phyloP scores from a whole-genome alignment of 64 coral and sea anemone species.

The Porites lutea region DNA sequence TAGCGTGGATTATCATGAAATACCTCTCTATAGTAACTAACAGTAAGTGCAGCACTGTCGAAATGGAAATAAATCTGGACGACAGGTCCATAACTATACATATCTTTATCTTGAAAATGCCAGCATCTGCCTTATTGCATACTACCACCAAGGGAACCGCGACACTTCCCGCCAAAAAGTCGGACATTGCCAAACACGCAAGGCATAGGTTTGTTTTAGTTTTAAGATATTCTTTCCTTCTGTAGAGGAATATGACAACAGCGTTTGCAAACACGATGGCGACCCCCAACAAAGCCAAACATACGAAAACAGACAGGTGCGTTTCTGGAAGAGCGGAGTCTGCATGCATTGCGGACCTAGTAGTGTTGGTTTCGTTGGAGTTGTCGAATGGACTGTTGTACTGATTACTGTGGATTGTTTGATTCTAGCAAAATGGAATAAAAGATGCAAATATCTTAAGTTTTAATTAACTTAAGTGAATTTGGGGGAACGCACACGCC shows the following conservation, averaged over 20 bases:
- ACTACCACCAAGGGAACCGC: slow-evolving; percentile 70
- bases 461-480: neutral
- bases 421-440: neutral
- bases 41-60: slow-evolving; percentile 78
- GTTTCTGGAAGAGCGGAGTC: neutral
- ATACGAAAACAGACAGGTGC: slow-evolving; percentile 20
- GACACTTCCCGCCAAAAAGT: slow-evolving; percentile 71
- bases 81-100: slow-evolving; percentile 69
- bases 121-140: slow-evolving; percentile 2
- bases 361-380: neutral
- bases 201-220: slow-evolving; percentile 82
- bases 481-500: too few species aligned
- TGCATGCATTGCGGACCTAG: neutral
- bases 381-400: neutral
- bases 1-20: slow-evolving; percentile 70
- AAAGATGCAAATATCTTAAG: neutral
- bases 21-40: slow-evolving; percentile 82
- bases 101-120: neutral
- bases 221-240: slow-evolving; percentile 59
- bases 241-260: slow-evolving; percentile 65
- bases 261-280: slow-evolving; percentile 60
- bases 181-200: slow-evolving; percentile 72
- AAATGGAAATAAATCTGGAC: slow-evolving; percentile 79
- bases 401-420: neutral
- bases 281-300: slow-evolving; percentile 37